Evolutionary conservation across 2,797 vertebrate species (phyloP), one percentile per base, ranked within the genome.

Genomic region (Schizothorax lantsangensis): DNA sequence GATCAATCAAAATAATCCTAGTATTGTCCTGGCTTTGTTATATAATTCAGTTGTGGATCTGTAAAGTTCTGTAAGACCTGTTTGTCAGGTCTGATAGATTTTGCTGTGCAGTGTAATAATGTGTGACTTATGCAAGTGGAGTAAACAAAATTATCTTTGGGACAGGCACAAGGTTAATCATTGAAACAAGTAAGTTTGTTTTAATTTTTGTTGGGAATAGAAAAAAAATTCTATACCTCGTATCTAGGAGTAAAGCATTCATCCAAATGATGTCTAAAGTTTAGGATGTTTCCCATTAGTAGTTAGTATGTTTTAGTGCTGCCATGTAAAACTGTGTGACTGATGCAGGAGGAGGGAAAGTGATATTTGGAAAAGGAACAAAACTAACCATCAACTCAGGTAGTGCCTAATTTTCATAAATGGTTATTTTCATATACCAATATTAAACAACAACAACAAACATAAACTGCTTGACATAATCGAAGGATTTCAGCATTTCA

Each of bases 181-280:
- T 87, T 86, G 52, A 89, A 54, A 85, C 71, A 68, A 81, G 90
- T 89, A 85, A 88, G 88, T 88, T 84, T 49, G 6, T 30, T 23
- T 19, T 15, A 1, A 10, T 36, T 40, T 59, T 10, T 36, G 38
- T 43, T 57, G 11, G 9, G 30, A 7, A 17, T n/a, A 71, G 33
- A 80, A 26, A n/a, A 47, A 6, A 5, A 7, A 30, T 30, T 1
- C 26, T 7, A 10, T 5, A 30, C 4, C 43, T 74, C 45, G 30
- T 19, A 3, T 52, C 6, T 52, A 52, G 8, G 6, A 17, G 5
- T 17, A 23, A 26, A 23, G 3, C 38, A 73, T 36, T 5, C 17
- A 59, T 14, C 1, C 1, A 19, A 23, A 5, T 12, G 3, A 7
- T 9, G 54, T 62, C 0, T 78, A n/a, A 57, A 23, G 30, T 69